Evolutionary conservation across 2,888 invertebrate species (phyloP).

Genomic region (Ashinkailepas kermadecensis): DNA sequence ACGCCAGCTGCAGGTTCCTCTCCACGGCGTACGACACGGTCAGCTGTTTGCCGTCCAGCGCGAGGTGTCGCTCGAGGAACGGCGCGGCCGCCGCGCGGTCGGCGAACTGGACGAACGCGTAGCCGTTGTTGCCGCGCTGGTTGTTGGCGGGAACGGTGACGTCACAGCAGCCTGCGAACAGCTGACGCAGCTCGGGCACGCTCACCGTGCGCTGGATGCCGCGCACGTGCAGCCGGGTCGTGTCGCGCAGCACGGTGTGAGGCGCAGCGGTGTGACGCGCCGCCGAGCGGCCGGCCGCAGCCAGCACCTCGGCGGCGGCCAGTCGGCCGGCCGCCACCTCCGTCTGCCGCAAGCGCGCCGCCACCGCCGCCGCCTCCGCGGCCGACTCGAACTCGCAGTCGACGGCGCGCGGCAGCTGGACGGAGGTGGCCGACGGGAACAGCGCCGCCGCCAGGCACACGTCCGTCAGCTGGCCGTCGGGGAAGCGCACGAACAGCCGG

Average conservation of each 20-base stretch:
- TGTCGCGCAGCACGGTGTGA: neutral
- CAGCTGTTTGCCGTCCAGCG: neutral
- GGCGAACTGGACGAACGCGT: conserved; percentile 6
- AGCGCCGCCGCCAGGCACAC: neutral
- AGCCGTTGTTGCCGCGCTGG: neutral
- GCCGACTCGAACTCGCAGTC: neutral
- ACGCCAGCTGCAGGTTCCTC: neutral
- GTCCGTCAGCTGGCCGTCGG: neutral
- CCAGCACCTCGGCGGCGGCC: neutral
- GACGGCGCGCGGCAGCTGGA: neutral
- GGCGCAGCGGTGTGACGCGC: too few species aligned
- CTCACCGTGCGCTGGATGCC: neutral
- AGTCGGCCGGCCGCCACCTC: neutral
- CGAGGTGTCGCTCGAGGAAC: neutral
- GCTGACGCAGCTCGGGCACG: neutral
- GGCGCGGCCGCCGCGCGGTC: neutral
- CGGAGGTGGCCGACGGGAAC: neutral
- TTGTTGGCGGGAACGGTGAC: neutral
- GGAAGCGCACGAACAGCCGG: neutral
- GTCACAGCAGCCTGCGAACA: neutral
- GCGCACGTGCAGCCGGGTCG: neutral
- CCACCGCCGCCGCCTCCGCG: neutral
- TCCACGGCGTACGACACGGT: neutral
- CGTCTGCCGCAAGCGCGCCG: neutral
- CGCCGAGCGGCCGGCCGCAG: neutral